Conservation (phyloP, 2,113 vertebrate genomes). For the Lutjanus erythropterus region DNA sequence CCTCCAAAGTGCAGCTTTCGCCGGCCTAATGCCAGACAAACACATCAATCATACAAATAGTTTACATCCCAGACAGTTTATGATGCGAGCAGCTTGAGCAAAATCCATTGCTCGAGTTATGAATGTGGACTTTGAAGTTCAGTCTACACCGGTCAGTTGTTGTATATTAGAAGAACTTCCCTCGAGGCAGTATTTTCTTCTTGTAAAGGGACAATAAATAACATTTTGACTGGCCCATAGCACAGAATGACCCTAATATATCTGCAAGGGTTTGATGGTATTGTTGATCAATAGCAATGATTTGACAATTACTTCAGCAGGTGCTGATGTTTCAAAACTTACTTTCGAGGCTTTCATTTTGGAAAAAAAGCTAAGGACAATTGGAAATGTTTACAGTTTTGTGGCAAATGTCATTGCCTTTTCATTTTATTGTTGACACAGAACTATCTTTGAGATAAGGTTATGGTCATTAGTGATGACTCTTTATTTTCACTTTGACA, state of each 20-base stretch:
- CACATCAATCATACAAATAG: constrained; percentile 65
- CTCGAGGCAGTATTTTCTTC: constrained; percentile 7
- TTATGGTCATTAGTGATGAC: constrained; percentile 9
- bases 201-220: constrained; percentile 47
- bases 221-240: constrained; percentile 27
- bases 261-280: constrained; percentile 39
- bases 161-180: constrained; percentile 35
- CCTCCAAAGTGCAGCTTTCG: constrained; percentile 26
- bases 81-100: constrained; percentile 41
- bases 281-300: constrained; percentile 53
- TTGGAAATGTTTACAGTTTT: constrained; percentile 8
- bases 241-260: constrained; percentile 43
- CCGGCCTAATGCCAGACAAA: constrained; percentile 39
- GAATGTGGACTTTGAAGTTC: constrained; percentile 37
- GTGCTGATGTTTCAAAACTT: constrained; percentile 33
- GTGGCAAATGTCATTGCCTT: not conserved
- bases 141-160: constrained; percentile 21
- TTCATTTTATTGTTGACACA: not conserved
- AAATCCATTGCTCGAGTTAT: constrained; percentile 22
- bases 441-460: not conserved
- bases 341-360: not conserved
- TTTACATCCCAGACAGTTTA: constrained; percentile 36
- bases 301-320: constrained; percentile 26
- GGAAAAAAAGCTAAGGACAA: too few species aligned
- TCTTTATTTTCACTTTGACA: not conserved